Base-by-base conservation (phyloP, 2,113 vertebrate genomes). In the Crotalus tigris region DNA sequence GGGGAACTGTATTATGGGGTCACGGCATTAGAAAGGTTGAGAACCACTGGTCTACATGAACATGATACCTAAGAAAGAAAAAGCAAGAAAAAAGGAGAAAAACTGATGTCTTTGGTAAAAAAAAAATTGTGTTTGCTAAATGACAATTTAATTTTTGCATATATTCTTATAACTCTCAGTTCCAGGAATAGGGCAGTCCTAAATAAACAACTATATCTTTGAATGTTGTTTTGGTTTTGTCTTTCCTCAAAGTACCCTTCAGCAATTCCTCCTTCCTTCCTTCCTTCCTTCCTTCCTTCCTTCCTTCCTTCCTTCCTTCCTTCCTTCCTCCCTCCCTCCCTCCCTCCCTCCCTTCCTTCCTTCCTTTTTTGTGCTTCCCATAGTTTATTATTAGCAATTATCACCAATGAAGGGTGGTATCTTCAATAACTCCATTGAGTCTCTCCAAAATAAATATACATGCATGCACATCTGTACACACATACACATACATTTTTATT, bases 71-170 rank as follows among this genome's bases (percentile, higher is more conserved):
- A 46, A 23, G 90, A 46, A 81, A 81, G 17, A 33, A 33, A 81
- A 44, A 81, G 69, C 1, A 44, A 81, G 33, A 81, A 19, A 81
- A 81, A 81, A 17, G 33, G 17, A 44, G 33, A 81, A 81, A 81
- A 33, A 91, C 29, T 64, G 44, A 2, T 51, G 0, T 59, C 19
- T 88, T 92, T 95, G 7, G 19, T 69, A 5, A 69, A 69, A 53
- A 94, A 93, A 93, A 95, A 53, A 87, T 39, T 61, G 75, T 85
- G 81, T 53, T 90, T n/a, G 2, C 33, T 75, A 75, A 92, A 94
- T 69, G 89, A 81, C 44, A 92, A 57, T 23, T 93, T 85, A 75
- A 87, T 94, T 64, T 64, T 87, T 3, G 46, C 81, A 57, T 92
- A 53, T 11, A 69, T n/a, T 95, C 61, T 57, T 64, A 69, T 90